Evolutionary conservation across 2,888 invertebrate species (phyloP).

Genomic region (Aquatica leii): DNA sequence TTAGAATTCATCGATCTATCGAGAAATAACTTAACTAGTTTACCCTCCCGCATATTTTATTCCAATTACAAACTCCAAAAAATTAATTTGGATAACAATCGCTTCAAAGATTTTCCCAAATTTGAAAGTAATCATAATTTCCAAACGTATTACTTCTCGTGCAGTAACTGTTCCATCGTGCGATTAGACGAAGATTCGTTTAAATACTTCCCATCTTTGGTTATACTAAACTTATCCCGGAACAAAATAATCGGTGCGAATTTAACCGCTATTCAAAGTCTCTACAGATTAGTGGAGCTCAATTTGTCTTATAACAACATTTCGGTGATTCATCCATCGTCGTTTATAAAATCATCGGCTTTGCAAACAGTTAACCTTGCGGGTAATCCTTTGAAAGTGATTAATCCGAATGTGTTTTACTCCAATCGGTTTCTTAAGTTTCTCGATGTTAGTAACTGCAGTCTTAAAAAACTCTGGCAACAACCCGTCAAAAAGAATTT

Average conservation of each 20-base stretch:
- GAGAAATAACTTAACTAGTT: constrained; percentile 72
- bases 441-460: constrained; percentile 76
- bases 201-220: constrained; percentile 74
- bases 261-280: constrained; percentile 64
- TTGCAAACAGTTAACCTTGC: constrained; percentile 74
- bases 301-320: constrained; percentile 78
- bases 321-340: constrained; percentile 66
- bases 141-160: constrained; percentile 75
- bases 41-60: constrained; percentile 74
- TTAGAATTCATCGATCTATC: constrained; percentile 78
- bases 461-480: constrained; percentile 72
- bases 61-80: constrained; percentile 74
- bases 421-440: constrained; percentile 69
- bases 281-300: constrained; percentile 71
- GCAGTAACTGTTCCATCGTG: constrained; percentile 76
- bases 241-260: constrained; percentile 68
- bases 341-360: constrained; percentile 73
- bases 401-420: constrained; percentile 74
- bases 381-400: constrained; percentile 71
- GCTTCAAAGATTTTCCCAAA: constrained; percentile 72
- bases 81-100: constrained; percentile 75
- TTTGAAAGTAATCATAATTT: constrained; percentile 70
- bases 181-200: constrained; percentile 71
- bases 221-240: constrained; percentile 71
- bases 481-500: constrained; percentile 46